phyloP scores from a whole-genome alignment of 2,113 vertebrate genomes.

The Tapirus terrestris region DNA sequence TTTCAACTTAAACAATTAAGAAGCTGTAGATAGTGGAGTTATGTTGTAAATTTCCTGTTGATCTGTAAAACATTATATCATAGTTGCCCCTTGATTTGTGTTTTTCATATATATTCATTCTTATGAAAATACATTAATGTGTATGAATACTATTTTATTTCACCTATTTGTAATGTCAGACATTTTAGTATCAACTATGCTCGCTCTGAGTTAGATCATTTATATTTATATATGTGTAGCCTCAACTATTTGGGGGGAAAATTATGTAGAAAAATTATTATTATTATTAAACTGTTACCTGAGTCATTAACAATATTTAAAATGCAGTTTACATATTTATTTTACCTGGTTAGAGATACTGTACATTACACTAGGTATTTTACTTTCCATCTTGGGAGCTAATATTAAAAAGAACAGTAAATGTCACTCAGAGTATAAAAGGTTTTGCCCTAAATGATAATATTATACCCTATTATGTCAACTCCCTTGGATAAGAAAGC shows the following conservation, averaged over 20 bases:
- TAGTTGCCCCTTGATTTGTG: neutral
- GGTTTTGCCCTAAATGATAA: neutral
- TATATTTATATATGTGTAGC: neutral
- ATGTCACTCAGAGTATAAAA: neutral
- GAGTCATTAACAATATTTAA: neutral
- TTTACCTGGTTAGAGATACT: neutral
- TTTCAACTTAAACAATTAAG: neutral
- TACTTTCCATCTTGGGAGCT: neutral
- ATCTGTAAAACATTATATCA: neutral
- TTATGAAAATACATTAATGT: too few relatives aligned
- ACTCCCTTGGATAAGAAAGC: neutral
- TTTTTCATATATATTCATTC: neutral
- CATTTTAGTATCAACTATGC: neutral
- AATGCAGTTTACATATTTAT: neutral
- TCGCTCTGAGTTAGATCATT: neutral
- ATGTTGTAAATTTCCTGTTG: neutral
- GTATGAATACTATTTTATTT: neutral
- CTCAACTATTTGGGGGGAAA: neutral
- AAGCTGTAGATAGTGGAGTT: neutral
- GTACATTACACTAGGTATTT: neutral
- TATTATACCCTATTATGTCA: neutral
- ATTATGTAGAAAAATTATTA: neutral
- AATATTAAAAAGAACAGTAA: neutral
- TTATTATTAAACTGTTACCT: neutral
- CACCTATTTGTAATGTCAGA: neutral